Percentiles rank a stretch among this genome's conserved stretches.
phyloP scores from a whole-genome alignment of 2,888 invertebrate genomes.

The Leptothorax acervorum region DNA sequence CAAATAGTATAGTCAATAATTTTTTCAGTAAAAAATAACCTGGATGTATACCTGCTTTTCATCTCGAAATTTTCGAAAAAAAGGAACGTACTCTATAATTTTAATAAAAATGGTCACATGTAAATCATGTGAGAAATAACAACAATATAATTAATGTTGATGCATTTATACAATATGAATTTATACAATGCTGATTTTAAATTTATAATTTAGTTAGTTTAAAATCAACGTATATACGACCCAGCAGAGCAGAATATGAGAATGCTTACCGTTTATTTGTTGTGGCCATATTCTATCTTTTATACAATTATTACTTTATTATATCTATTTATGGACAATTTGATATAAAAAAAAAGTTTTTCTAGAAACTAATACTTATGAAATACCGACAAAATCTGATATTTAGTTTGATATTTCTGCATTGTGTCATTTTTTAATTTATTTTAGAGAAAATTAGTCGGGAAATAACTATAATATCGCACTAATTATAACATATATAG shows the following conservation, averaged over 20 bases:
- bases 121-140: background rate
- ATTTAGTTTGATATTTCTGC: slow-evolving; percentile 1
- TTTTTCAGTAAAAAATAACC: background rate
- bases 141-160: background rate
- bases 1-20: background rate
- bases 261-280: slow-evolving; percentile 23
- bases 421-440: background rate
- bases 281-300: background rate
- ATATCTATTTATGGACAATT: background rate
- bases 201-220: slow-evolving; percentile 1
- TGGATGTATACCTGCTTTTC: background rate
- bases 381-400: background rate
- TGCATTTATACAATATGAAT: background rate
- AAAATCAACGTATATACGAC: background rate
- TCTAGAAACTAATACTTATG: background rate
- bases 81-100: background rate
- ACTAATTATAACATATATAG: background rate
- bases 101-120: background rate
- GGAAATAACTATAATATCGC: background rate
- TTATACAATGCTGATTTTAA: background rate
- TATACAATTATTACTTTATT: background rate
- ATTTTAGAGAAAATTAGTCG: background rate
- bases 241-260: background rate
- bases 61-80: background rate
- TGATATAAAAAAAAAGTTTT: background rate